A percentile compares a stretch with the other conserved stretches of the same genome.
phyloP scores from a whole-genome alignment of 2,888 invertebrate species.

The Tetranychus truncatus region DNA sequence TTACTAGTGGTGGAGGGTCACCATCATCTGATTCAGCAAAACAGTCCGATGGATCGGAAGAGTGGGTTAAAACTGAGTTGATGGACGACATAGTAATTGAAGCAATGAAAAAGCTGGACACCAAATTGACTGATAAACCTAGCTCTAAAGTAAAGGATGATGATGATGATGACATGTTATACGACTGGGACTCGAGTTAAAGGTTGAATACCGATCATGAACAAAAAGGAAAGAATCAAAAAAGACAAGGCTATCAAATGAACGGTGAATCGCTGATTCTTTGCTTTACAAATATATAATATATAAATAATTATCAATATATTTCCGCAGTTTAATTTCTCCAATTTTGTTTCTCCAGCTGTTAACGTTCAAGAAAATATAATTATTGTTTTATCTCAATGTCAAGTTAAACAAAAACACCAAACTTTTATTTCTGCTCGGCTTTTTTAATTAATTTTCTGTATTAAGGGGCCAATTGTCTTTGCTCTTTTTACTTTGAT shows the following conservation, averaged over 20 bases:
- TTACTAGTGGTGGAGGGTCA: background rate
- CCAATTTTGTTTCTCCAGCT: too few species aligned
- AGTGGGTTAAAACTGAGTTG: conserved; percentile 17
- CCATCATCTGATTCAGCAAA: background rate
- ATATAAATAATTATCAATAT: too few species aligned
- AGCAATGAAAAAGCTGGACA: conserved; percentile 9
- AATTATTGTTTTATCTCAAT: too few species aligned
- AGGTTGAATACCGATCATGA: background rate
- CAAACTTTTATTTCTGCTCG: background rate
- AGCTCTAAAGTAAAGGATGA: background rate
- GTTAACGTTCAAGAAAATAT: too few species aligned
- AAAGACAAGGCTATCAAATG: too few species aligned
- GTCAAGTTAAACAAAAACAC: too few species aligned
- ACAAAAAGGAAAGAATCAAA: too few species aligned
- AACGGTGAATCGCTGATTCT: too few species aligned
- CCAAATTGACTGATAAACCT: background rate
- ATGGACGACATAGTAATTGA: conserved; percentile 10
- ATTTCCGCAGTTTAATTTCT: too few species aligned
- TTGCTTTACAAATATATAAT: too few species aligned
- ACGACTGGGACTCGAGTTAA: background rate
- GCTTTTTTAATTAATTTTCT: background rate
- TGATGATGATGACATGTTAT: background rate
- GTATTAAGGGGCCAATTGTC: background rate
- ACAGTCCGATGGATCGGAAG: conserved; percentile 3
- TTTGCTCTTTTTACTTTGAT: background rate